Evolutionary conservation across 2,888 invertebrate species (phyloP).

Genomic region (Cephus pulcher): DNA sequence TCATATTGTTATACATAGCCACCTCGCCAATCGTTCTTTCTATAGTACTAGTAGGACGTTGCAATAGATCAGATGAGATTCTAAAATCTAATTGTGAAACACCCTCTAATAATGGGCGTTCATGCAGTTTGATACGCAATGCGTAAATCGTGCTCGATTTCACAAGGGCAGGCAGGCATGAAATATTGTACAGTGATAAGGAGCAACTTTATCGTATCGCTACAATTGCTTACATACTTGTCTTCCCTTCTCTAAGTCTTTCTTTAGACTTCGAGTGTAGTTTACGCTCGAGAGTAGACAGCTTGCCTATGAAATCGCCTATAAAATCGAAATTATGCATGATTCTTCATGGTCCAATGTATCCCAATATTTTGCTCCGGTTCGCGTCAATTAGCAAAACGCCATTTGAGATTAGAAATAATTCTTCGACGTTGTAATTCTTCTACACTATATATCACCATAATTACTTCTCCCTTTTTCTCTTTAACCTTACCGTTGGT

Average conservation of each 20-base stretch:
- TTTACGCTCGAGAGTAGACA: constrained; percentile 61
- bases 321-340: constrained; percentile 49
- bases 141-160: neutral
- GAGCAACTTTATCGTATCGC: constrained; percentile 9
- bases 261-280: constrained; percentile 58
- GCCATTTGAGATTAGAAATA: neutral
- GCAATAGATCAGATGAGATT: neutral
- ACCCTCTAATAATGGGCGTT: neutral
- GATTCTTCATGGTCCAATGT: neutral
- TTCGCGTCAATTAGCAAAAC: neutral
- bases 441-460: neutral
- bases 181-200: neutral
- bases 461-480: neutral
- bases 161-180: neutral
- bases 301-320: constrained; percentile 60
- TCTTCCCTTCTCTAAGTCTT: constrained; percentile 55
- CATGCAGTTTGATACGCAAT: neutral
- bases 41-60: neutral
- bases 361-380: neutral
- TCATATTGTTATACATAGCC: neutral
- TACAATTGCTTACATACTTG: constrained; percentile 55
- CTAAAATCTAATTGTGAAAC: neutral
- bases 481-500: constrained; percentile 77
- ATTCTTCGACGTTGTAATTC: neutral
- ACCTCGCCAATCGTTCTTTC: neutral